Base-by-base conservation (phyloP, 1,140 invertebrate species). In the Drosophila sechellia region DNA sequence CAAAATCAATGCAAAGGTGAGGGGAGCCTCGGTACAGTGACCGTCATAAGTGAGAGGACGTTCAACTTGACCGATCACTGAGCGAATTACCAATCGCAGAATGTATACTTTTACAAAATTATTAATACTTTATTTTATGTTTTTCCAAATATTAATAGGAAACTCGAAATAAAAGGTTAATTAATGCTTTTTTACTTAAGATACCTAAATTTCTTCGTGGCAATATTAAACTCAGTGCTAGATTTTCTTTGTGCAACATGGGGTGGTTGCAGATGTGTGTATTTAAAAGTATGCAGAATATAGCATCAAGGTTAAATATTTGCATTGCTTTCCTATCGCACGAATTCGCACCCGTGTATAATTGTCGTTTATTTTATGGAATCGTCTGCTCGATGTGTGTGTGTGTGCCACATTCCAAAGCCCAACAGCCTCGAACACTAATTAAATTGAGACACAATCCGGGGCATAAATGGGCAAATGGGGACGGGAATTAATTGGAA, bases 251-350 rank as follows among this genome's bases (percentile, higher is more conserved):
- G 17, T 61, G 54, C 11, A 35, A 5, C 11, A 12, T 22, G 15
- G 34, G 55, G 63, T 48, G 45, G 53, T 46, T 64, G 40, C 46
- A 77, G 17, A 49, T 45, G 22, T 60, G 12, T 43, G 37, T 60
- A 10, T 49, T 43, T 48, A 15, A 42, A 48, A 20, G 46, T 50
- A 54, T 65, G 43, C 57, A 61, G 40, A 68, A 69, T 78, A 61
- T 79, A 72, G 83, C 81, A 86, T 75, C 83, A 86, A 86, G 83
- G 83, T 86, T 86, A 86, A 86, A 86, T 79, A 86, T 86, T 86
- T 87, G 78, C 83, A 78, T 81, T 81, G 78, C 58, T 76, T 66
- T 56, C 42, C 50, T 56, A 53, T 5, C 42, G 37, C 53, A 25
- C 34, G 17, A 5, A 12, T 71, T 81, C 63, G 61, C 60, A 54